Base-by-base conservation (phyloP, 2,797 vertebrate species). In the Protosalanx chinensis region DNA sequence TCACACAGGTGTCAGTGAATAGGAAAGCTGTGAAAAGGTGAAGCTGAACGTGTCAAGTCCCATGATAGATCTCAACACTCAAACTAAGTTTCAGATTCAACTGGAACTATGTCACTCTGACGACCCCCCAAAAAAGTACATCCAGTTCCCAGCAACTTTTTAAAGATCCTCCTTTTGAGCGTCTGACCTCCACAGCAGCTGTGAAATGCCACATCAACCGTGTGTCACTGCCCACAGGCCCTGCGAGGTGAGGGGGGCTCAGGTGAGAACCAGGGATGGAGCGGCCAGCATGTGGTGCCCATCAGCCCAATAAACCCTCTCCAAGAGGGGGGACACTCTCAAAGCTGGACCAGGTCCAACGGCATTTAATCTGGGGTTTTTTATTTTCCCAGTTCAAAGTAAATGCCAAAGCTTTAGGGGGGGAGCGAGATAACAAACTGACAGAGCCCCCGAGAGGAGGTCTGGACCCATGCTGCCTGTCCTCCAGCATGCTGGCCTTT, bases 311-410 rank as follows among this genome's bases (percentile, higher is more conserved):
- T 46, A 53, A 59, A 27, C 64, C 69, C 68, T 72, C 65, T 53
- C 37, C 33, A 46, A 32, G 56, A 3, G 8, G 67, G 53, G 71
- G 71, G 53, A 67, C 46, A 32, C 46, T 56, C 35, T 16, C 46
- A 16, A 82, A 79, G 81, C 80, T 77, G 74, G 73, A 72, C 37
- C 66, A 76, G 85, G 81, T 84, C 81, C 73, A 76, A 83, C 86
- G 80, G 78, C 81, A 88, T 89, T 89, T 88, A 88, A 89, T 90
- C 78, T 76, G 67, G 74, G 74, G 87, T 83, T 83, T 85, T 87
- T 77, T 41, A 10, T 87, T 88, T 63, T 74, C 56, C 27, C 79
- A 81, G 88, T 87, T 89, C 85, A 87, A 85, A 89, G 86, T 85
- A 92, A 91, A 92, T 90, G 85, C 82, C 87, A 88, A 72, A 69